Conservation (phyloP, 2,888 invertebrate genomes). For the Andrena haemorrhoa region DNA sequence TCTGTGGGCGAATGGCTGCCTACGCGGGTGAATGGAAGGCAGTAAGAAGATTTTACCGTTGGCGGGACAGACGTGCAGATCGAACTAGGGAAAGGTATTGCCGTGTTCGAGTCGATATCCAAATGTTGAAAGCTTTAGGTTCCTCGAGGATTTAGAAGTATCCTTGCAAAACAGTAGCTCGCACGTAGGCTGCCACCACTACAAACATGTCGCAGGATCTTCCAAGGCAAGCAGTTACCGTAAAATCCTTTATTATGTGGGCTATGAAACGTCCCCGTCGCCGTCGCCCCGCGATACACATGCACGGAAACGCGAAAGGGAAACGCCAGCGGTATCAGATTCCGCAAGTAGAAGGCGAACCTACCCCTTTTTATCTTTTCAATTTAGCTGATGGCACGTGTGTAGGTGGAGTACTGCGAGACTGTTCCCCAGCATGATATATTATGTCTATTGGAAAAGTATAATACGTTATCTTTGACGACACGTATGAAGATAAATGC, state of each 20-base stretch:
- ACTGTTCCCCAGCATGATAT: neutral
- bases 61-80: slow-evolving; percentile 6
- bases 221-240: slow-evolving; percentile 27
- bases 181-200: neutral
- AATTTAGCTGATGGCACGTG: neutral
- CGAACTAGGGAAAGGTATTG: slow-evolving; percentile 5
- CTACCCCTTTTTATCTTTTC: neutral
- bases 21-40: slow-evolving; percentile 14
- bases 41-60: slow-evolving; percentile 2
- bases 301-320: neutral
- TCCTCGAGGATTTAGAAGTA: slow-evolving; percentile 16
- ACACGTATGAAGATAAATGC: slow-evolving; percentile 5
- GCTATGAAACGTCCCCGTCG: slow-evolving; percentile 12
- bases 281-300: slow-evolving; percentile 7
- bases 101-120: slow-evolving; percentile 1
- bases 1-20: too few relatives aligned
- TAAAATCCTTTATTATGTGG: slow-evolving; percentile 34
- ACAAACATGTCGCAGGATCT: slow-evolving; percentile 5
- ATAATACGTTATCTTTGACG: neutral
- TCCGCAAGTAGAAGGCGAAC: neutral
- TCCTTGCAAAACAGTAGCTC: slow-evolving; percentile 17
- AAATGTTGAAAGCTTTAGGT: slow-evolving; percentile 16
- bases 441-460: neutral
- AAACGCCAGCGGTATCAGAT: slow-evolving; percentile 18
- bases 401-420: too few relatives aligned